Percentiles rank a stretch among this genome's conserved stretches.
phyloP scores from a whole-genome alignment of 2,888 invertebrate species.

The Epinotia nisella region DNA sequence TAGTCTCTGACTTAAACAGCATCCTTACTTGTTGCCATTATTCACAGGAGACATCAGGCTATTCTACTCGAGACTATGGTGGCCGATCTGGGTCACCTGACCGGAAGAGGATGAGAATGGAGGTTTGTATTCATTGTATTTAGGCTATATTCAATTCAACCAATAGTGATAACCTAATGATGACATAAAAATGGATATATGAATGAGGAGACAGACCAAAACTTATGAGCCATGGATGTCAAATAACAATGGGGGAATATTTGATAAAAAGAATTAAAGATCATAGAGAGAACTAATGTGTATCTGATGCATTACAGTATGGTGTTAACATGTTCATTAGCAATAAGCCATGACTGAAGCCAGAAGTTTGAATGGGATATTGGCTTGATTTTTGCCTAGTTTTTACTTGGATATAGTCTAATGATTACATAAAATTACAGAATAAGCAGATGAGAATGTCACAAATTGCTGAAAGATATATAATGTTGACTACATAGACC shows the following conservation, averaged over 20 bases:
- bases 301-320: constrained; percentile 39
- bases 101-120: constrained; percentile 86
- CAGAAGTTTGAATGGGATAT: constrained; percentile 28
- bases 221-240: constrained; percentile 33
- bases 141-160: constrained; percentile 25
- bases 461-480: constrained; percentile 36
- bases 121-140: constrained; percentile 74
- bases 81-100: constrained; percentile 86
- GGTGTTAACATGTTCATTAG: constrained; percentile 34
- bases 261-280: constrained; percentile 33
- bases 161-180: not conserved
- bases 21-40: not conserved
- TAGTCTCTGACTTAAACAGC: not conserved
- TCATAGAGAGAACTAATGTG: constrained; percentile 13
- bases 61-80: constrained; percentile 83
- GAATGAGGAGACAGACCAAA: constrained; percentile 30
- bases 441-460: constrained; percentile 40
- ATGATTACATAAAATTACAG: constrained; percentile 37
- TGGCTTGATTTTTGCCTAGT: constrained; percentile 32
- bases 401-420: constrained; percentile 35
- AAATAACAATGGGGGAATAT: constrained; percentile 28
- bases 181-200: constrained; percentile 5
- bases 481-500: constrained; percentile 25
- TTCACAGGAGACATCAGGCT: constrained; percentile 77
- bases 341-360: constrained; percentile 28